phyloP scores from a whole-genome alignment of 2,888 invertebrate genomes.

The Epinotia nisella region DNA sequence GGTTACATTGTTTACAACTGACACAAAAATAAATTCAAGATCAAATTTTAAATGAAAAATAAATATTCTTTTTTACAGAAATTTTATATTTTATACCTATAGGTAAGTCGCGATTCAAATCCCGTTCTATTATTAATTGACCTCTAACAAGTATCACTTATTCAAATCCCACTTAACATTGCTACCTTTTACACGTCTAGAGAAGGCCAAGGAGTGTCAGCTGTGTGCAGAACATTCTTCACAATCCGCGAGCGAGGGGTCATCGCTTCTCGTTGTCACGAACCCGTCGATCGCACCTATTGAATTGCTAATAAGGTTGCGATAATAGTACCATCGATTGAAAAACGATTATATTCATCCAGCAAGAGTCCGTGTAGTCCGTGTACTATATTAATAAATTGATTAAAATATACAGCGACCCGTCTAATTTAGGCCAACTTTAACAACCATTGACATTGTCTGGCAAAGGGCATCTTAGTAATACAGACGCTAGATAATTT shows the following conservation, averaged over 20 bases:
- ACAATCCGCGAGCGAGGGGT: constrained; percentile 31
- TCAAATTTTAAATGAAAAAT: no score
- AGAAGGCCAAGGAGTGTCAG: constrained; percentile 42
- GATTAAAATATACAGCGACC: constrained; percentile 1
- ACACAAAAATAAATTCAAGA: no score
- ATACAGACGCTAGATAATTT: constrained; percentile 6
- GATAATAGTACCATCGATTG: constrained; percentile 16
- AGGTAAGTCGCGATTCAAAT: neutral
- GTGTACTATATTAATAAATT: constrained; percentile 15
- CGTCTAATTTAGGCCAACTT: constrained; percentile 6
- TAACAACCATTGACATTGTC: constrained; percentile 20
- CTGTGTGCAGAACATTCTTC: constrained; percentile 32
- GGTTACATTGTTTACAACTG: no score
- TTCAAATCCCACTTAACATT: constrained; percentile 25
- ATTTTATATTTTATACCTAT: no score
- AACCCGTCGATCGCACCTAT: constrained; percentile 14
- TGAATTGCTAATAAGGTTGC: constrained; percentile 20
- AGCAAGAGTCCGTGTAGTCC: constrained; percentile 3
- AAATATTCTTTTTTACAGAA: no score
- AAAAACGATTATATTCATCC: constrained; percentile 17
- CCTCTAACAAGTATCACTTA: constrained; percentile 15
- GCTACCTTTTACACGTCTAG: constrained; percentile 28
- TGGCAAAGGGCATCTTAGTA: constrained; percentile 10
- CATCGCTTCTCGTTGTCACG: constrained; percentile 40
- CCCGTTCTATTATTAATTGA: constrained; percentile 9